Evolutionary conservation across 2,113 vertebrate species (phyloP), one percentile per base, ranked within the genome.

Genomic region (Nothoprocta pentlandii): DNA sequence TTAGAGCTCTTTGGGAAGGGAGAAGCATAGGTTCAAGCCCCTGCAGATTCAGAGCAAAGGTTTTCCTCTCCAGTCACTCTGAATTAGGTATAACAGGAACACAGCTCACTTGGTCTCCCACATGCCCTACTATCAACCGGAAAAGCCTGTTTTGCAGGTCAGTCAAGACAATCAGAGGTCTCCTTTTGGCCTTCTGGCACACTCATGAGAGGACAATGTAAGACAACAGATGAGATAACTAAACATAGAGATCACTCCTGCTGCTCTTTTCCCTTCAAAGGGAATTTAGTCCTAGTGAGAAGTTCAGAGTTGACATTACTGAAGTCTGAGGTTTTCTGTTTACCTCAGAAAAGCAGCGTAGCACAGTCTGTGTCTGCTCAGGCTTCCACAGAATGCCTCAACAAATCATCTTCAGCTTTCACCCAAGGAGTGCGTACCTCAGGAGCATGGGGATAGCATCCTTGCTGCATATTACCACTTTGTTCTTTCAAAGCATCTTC

Each of bases 321-420:
- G 68, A 81, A 53, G 61, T 81, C 80, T 81, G 92, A 97, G 74
- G 51, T 93, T 94, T 86, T 83, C 83, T 89, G 77, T 95, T 96
- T 95, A 89, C 83, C 69, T 95, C 80, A 87, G 69, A 93, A 93
- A 88, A 81, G 82, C 90, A 84, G 69, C 34, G n/a, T 3, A 81
- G 58, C 58, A 62, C 44, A 89, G 80, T 83, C 85, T 26, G 4
- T 62, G 77, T 41, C 66, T 79, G 66, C 44, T 86, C 66, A 86
- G 83, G 66, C 88, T 95, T 86, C 66, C 80, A 69, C 2, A 1
- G 41, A 68, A n/a, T 94, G 92, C 92, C 90, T 86, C 73, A 73
- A 47, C 49, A 79, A 78, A 95, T 93, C 53, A 93, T 71, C 12
- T 6, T 95, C 95, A 93, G 23, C 39, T 23, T 22, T 92, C 41